Evolutionary conservation across 2,797 vertebrate genomes (phyloP), one percentile per base, ranked within the genome.

Genomic region (Setipinna tenuifilis): DNA sequence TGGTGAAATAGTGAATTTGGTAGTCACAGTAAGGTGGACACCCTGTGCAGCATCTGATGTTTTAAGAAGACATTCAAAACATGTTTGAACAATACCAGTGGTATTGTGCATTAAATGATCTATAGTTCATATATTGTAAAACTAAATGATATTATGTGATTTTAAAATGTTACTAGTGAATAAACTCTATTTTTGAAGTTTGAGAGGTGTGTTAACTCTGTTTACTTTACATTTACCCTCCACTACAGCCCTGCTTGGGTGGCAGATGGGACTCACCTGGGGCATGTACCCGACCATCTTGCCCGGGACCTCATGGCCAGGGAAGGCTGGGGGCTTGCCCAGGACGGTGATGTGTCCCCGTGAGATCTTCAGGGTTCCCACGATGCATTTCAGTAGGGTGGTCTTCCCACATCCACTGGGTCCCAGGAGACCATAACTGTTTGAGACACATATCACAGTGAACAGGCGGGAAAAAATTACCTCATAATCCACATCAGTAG

Each of bases 201-300:
- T 58, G 6, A 28, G 12, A 41, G 11, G n/a, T n/a, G n/a, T n/a
- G n/a, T n/a, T n/a, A n/a, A n/a, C n/a, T n/a, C n/a, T n/a, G n/a
- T n/a, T n/a, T n/a, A n/a, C n/a, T n/a, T n/a, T n/a, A n/a, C n/a
- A n/a, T n/a, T n/a, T n/a, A n/a, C n/a, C n/a, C n/a, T n/a, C n/a
- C n/a, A n/a, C n/a, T n/a, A n/a, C n/a, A n/a, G n/a, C n/a, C n/a
- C 62, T 12, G 23, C 5, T 23, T 71, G 4, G 12, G 65, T 6
- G 6, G 31, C 71, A 44, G 71, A 19, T 78, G 7, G 25, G 25
- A 23, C 75, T 85, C 87, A 96, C 96, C 94, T 96, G 96, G 1
- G 96, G 96, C 96, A 96, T 96, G 93, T 96, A 96, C 80, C 96
- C 95, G 0, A 96, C 95, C 95, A 94, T 96, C 90, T 16, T 95